phyloP scores from a whole-genome alignment of 2,113 vertebrate genomes.

The Rhinolophus sinicus region DNA sequence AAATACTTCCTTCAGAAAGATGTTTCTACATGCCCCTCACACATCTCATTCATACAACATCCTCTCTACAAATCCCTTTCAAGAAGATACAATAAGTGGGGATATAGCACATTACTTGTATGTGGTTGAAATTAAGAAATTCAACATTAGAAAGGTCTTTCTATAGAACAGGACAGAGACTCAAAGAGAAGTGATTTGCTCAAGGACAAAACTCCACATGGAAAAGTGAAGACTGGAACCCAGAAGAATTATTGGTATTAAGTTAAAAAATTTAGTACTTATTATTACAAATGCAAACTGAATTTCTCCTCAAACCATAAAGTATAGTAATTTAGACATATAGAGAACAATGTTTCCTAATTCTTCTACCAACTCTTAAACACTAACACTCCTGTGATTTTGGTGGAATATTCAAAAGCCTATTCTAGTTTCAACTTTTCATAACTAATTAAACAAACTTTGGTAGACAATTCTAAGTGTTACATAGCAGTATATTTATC shows the following conservation, averaged over 20 bases:
- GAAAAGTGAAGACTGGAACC: slow-evolving; percentile 20
- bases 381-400: background rate
- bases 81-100: background rate
- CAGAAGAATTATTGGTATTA: slow-evolving; percentile 13
- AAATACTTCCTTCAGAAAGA: slow-evolving; percentile 12
- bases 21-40: background rate
- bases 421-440: background rate
- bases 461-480: background rate
- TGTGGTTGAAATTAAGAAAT: background rate
- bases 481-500: background rate
- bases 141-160: background rate
- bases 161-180: background rate
- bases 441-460: slow-evolving; percentile 33
- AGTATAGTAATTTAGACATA: background rate
- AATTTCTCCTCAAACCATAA: background rate
- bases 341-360: background rate
- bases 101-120: background rate
- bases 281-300: slow-evolving; percentile 1
- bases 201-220: background rate
- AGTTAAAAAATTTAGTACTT: background rate
- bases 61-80: background rate
- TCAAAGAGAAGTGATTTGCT: background rate
- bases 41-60: background rate
- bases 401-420: background rate
- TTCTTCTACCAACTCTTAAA: slow-evolving; percentile 38